These are phyloP conservation scores for Cerceris rybyensis DNA, from an alignment of 2,888 invertebrate genomes.

Conservation along the genomic window DNA sequence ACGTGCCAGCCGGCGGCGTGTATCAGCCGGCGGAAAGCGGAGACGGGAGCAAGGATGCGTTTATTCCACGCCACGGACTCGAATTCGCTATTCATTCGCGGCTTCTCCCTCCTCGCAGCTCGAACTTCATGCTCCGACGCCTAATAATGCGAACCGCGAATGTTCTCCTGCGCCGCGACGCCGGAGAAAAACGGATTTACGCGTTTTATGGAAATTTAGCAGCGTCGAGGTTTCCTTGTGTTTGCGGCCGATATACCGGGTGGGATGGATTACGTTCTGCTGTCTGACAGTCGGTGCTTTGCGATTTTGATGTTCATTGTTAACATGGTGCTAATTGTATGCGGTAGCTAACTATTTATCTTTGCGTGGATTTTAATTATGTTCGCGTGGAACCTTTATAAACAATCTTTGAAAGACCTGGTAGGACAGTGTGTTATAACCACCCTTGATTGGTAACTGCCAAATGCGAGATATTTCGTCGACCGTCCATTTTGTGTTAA, in stretches of 20 bases:
- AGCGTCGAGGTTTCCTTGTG: background rate
- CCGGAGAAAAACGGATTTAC: background rate
- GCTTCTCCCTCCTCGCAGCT: background rate
- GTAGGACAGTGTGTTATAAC: too few species aligned
- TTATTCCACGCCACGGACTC: slow-evolving; percentile 52
- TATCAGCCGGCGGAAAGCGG: slow-evolving; percentile 37
- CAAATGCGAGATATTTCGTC: too few species aligned
- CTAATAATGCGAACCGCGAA: slow-evolving; percentile 5
- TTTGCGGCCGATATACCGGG: background rate
- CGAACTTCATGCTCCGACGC: slow-evolving; percentile 4
- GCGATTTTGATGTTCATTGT: too few species aligned
- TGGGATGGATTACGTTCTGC: too few species aligned
- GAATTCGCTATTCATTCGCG: slow-evolving; percentile 31
- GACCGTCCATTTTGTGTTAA: too few species aligned
- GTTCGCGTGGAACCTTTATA: too few species aligned
- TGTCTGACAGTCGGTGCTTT: too few species aligned
- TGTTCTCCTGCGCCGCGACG: background rate
- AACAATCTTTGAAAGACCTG: too few species aligned
- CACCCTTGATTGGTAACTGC: too few species aligned
- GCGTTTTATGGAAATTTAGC: background rate
- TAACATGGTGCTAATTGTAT: too few species aligned
- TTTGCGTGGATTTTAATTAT: too few species aligned
- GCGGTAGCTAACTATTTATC: too few species aligned
- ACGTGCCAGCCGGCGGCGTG: slow-evolving; percentile 42
- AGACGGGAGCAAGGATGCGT: slow-evolving; percentile 47